These are phyloP conservation scores for Bombus balteatus DNA, from an alignment of 1,140 invertebrate genomes.

Conservation along the genomic window DNA sequence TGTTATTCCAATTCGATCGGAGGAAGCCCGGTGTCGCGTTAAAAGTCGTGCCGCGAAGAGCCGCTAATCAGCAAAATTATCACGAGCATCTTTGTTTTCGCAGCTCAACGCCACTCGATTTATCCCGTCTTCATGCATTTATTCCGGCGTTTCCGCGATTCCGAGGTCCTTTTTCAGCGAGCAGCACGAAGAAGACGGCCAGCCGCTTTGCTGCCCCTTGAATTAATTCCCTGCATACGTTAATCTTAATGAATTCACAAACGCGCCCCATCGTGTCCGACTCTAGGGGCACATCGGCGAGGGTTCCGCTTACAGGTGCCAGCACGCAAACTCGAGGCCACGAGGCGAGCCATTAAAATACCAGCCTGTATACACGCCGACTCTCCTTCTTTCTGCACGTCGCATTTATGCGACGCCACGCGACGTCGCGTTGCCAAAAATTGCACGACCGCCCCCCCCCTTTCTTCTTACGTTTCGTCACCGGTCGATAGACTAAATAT, in stretches of 20 bases:
- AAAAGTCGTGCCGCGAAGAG: neutral
- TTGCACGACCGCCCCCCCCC: neutral
- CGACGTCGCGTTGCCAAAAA: conserved; percentile 35
- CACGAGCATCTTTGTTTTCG: conserved; percentile 34
- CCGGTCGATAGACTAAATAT: conserved; percentile 36
- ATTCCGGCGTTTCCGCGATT: conserved; percentile 64
- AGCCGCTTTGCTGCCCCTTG: conserved; percentile 79
- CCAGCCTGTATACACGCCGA: neutral
- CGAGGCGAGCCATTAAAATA: conserved; percentile 45
- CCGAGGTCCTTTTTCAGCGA: conserved; percentile 63
- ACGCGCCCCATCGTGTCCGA: conserved; percentile 52
- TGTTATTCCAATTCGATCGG: conserved; percentile 7
- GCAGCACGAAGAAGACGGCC: conserved; percentile 58
- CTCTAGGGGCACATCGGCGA: conserved; percentile 1
- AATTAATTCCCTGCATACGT: conserved; percentile 80
- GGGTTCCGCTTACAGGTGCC: conserved; percentile 50
- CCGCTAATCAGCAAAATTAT: neutral
- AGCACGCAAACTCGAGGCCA: conserved; percentile 38
- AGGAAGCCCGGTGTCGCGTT: neutral
- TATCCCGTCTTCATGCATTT: conserved; percentile 62
- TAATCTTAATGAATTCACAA: conserved; percentile 79
- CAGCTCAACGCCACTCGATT: conserved; percentile 50
- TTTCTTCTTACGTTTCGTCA: neutral
- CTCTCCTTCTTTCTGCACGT: conserved; percentile 11
- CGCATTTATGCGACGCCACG: conserved; percentile 75